These are phyloP conservation scores for Sorex maritimensis DNA, from an alignment of 2,797 vertebrate genomes.

Conservation along the genomic window DNA sequence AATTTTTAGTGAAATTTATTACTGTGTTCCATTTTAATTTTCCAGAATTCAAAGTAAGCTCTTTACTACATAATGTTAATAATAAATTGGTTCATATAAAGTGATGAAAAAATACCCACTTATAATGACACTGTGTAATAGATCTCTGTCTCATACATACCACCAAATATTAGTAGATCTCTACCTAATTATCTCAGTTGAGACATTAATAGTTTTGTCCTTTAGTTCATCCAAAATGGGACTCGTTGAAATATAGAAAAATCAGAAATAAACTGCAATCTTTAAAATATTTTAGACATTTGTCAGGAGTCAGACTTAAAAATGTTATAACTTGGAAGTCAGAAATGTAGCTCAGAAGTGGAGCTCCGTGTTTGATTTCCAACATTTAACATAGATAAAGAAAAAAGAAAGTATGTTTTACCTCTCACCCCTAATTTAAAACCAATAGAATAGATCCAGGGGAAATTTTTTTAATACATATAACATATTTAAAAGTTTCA, in stretches of 20 bases:
- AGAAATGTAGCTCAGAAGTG: too few species aligned
- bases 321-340: background rate
- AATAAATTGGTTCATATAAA: constrained; percentile 71
- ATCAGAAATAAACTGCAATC: background rate
- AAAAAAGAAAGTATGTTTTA: background rate
- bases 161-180: background rate
- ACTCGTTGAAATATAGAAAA: background rate
- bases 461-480: background rate
- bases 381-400: too few species aligned
- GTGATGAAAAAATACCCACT: background rate
- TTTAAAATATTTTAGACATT: background rate
- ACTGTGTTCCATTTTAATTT: constrained; percentile 74
- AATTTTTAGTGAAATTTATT: constrained; percentile 69
- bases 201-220: constrained; percentile 19
- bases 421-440: constrained; percentile 47
- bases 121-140: background rate
- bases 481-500: background rate
- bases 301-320: background rate
- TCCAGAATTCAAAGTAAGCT: constrained; percentile 76
- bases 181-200: background rate
- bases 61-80: constrained; percentile 69
- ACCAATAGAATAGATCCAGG: background rate
- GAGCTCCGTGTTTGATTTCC: too few species aligned
- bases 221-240: background rate
- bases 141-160: constrained; percentile 9